Base-by-base conservation (phyloP, 2,888 invertebrate species). In the Glaucopsyche alexis region DNA sequence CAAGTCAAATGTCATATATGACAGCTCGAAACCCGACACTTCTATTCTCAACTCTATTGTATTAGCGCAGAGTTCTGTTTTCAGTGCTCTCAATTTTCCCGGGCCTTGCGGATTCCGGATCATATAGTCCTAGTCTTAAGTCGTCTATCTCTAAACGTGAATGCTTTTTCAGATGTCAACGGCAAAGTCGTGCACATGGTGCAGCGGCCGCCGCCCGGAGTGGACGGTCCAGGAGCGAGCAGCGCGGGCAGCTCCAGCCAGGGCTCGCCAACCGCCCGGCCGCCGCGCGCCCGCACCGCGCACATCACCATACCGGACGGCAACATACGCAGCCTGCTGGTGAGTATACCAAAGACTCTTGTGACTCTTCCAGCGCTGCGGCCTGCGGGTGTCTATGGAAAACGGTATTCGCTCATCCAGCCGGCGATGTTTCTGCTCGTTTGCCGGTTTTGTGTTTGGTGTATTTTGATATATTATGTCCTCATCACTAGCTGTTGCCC, bases 121-220 rank as follows among this genome's bases (percentile, higher is more conserved):
- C n/a, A n/a, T n/a, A 29, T 29, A 29, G 29, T 29, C 29, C 29
- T 4, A 67, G 16, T 7, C 7, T 45, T 47, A n/a, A n/a, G 9
- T 49, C 71, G 6, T 49, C 71, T 42, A 13, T 13, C 16, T 29
- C 13, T 7, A 60, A 60, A 29, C 55, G 49, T 6, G 13, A 60
- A 29, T 50, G 49, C 3, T 65, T 47, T 19, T 71, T 11, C 64
- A 97, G 98, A 97, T 93, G 96, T 98, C 40, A 94, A 97, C 84
- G 98, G 97, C 1, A 98, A 98, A 91, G 98, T 98, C 49, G 95
- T 99, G 72, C 99, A 99, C 87, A 94, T 99, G 84, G 98, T 98
- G 19, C 96, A 98, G 86, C 94, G 97, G 42, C 95, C 97, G 6
- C 98, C 98, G 0, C 98, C 98, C 1, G 79, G 83, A 52, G 81